Conservation (phyloP, 2,113 vertebrate species). For the Callaeas wilsoni region DNA sequence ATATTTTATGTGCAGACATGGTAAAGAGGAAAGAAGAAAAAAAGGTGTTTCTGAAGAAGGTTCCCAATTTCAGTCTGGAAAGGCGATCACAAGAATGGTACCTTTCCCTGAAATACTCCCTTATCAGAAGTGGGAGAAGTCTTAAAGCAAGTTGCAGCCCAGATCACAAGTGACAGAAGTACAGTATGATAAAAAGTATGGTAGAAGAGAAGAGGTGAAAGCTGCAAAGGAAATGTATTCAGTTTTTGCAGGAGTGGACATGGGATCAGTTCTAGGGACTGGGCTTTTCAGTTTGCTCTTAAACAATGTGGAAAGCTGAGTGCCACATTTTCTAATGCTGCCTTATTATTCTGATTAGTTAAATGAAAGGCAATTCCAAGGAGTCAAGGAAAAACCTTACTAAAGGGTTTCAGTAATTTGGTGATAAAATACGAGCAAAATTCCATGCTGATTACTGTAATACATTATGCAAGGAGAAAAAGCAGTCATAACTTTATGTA, state of each 20-base stretch:
- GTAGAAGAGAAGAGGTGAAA: background rate
- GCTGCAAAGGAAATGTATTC: background rate
- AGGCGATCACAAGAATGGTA: background rate
- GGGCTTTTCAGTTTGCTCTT: background rate
- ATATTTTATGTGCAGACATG: background rate
- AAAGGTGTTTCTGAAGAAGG: background rate
- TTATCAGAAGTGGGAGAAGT: background rate
- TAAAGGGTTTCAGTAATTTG: background rate
- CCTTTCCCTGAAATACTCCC: background rate
- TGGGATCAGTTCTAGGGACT: background rate
- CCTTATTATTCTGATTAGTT: background rate
- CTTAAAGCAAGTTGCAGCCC: background rate
- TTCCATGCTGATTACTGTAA: background rate
- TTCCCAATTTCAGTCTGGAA: background rate
- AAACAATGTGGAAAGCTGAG: background rate
- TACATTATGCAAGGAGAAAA: background rate
- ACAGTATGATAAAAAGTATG: background rate
- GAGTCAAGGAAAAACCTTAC: background rate
- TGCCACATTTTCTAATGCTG: background rate
- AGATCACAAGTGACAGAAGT: background rate
- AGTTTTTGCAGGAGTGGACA: background rate
- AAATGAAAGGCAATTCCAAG: background rate
- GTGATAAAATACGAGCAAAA: background rate
- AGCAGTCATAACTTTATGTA: background rate
- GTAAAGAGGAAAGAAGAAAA: background rate